These are phyloP conservation scores for Tanypteryx hageni DNA, from an alignment of 2,888 invertebrate genomes.

Conservation along the genomic window DNA sequence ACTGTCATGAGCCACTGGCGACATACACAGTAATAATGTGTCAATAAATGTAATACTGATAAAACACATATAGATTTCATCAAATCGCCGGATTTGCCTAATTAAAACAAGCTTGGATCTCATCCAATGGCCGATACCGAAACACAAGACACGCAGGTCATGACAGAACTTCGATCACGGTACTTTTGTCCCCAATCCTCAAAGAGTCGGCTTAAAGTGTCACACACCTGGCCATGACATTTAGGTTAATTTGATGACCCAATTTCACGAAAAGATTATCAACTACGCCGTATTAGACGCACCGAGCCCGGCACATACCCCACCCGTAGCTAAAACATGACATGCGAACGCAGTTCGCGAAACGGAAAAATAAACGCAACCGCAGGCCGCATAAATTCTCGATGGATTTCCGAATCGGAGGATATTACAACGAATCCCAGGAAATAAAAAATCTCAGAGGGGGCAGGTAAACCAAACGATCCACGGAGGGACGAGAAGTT, in stretches of 20 bases:
- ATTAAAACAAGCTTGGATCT: too few relatives aligned
- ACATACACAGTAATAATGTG: too few relatives aligned
- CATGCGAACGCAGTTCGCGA: neutral
- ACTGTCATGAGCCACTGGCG: too few relatives aligned
- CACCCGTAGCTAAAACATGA: neutral
- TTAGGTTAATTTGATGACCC: constrained; percentile 16
- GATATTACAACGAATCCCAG: neutral
- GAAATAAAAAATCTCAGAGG: neutral
- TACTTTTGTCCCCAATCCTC: too few relatives aligned
- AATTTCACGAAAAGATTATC: neutral
- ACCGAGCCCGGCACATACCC: neutral
- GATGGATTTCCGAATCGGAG: neutral
- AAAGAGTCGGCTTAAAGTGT: neutral
- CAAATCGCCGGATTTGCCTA: too few relatives aligned
- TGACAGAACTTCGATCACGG: too few relatives aligned
- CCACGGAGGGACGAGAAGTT: neutral
- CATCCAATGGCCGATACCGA: too few relatives aligned
- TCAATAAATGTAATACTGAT: too few relatives aligned
- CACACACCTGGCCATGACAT: neutral
- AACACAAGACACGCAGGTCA: too few relatives aligned
- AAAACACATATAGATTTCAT: too few relatives aligned
- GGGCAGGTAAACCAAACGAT: neutral
- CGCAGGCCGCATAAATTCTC: neutral
- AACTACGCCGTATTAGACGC: neutral
- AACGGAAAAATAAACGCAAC: neutral